Percentiles rank a stretch among this genome's conserved stretches.
phyloP scores from a whole-genome alignment of 2,797 vertebrate species.

The Coilia nasus region DNA sequence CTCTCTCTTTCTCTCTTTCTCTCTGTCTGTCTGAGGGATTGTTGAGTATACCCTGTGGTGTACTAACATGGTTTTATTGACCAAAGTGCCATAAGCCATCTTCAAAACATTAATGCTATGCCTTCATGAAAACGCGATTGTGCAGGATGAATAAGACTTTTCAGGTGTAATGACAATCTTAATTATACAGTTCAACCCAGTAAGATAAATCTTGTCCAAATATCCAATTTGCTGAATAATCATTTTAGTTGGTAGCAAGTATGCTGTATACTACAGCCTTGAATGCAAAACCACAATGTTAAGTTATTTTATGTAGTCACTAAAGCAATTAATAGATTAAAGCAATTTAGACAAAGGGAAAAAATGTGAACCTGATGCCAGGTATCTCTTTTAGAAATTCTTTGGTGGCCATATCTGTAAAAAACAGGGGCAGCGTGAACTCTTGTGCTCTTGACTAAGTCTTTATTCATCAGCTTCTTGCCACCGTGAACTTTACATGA shows the following conservation, averaged over 20 bases:
- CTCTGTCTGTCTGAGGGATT: background rate
- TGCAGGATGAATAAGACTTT: background rate
- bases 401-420: no score
- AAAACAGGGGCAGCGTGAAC: background rate
- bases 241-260: background rate
- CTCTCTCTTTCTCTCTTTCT: background rate
- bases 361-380: background rate
- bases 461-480: background rate
- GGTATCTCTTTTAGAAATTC: background rate
- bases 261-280: background rate
- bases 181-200: background rate
- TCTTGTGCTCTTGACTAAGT: background rate
- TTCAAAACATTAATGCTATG: background rate
- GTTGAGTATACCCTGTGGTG: background rate
- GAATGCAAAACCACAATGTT: background rate
- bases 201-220: background rate
- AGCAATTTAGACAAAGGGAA: background rate
- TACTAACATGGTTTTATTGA: background rate
- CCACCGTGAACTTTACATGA: conserved; percentile 75
- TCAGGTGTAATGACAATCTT: background rate
- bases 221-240: background rate
- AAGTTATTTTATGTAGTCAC: background rate
- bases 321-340: background rate
- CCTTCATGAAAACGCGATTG: background rate
- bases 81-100: background rate